Base-by-base conservation (phyloP, 2,113 vertebrate species). In the Neodon shergylaensis region DNA sequence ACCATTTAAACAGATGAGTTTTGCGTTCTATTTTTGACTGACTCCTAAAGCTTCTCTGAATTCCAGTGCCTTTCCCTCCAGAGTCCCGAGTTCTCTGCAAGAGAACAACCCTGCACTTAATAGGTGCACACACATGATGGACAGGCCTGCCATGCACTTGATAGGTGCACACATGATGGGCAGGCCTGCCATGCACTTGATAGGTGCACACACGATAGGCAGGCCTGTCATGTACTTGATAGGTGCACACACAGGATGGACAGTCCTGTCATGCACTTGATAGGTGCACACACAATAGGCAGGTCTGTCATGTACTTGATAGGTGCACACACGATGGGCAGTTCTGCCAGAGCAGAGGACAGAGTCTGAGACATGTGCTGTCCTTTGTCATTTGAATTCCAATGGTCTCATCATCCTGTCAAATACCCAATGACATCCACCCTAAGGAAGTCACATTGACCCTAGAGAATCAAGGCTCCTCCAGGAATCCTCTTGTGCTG, bases 31-130 rank as follows among this genome's bases (percentile, higher is more conserved):
- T 74, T 42, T 94, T 54, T 79, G 52, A 94, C 7, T 0, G 1
- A 21, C 66, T 61, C 78, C 33, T 0, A 54, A 89, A 79, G 83
- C 90, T 36, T n/a, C 63, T 52, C 54, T 31, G 26, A 54, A 63
- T 2, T 4, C n/a, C 0, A 0, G 39, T 0, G 13, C 52, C 21
- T 2, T 7, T 19, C 21, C 17, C 36, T 3, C 1, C 52, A 13
- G 1, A 0, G 0, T 8, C 28, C 87, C 2, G 14, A 17, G 2
- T 39, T 6, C 0, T 1, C 31, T 12, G 49, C 13, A 19, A n/a
- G 39, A 66, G 72, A 66, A 47, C 58, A 78, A 22, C 73, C 87
- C 1, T 22, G 78, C 8, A 4, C 3, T 0, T 9, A 12, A 9
- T 22, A 4, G 17, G 54, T 1, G 3, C 12, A 52, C 89, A 49